Base-by-base conservation (phyloP, 2,797 vertebrate species). In the Artibeus jamaicensis region DNA sequence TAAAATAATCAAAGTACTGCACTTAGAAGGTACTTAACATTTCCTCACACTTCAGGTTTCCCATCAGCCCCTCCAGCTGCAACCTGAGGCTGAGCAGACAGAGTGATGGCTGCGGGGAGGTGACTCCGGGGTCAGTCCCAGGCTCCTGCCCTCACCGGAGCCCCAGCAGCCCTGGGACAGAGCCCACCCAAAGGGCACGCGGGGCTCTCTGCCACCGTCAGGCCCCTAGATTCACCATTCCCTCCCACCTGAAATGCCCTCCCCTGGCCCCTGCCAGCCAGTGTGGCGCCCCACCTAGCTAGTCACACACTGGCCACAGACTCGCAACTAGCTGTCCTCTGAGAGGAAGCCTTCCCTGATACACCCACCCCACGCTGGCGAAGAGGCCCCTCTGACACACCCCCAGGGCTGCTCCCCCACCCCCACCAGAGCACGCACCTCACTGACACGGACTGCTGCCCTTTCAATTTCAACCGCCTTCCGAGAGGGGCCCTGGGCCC, bases 1-100 rank as follows among this genome's bases (percentile, higher is more conserved):
- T 97, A 96, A 96, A 97, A 97, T 97, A 91, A 88, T 81, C 97
- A 91, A 96, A 96, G 96, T 59, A 68, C 81, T 96, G 95, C 59
- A 68, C 83, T 97, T 91, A 57, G 9, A 76, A 91, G 85, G 76
- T 88, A 50, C 92, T 89, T 62, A 91, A 88, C 96, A 87, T 86
- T 53, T 46, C 88, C 70, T 88, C 37, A 2, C 32, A 16, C 68
- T 94, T 87, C 77, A 50, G 46, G 59, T 24, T 32, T 71, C 77
- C 59, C 71, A 55, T 32, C 78, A 95, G 77, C 19, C 91, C 95
- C 86, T 67, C 82, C 81, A 92, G 93, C 76, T 16, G 50, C 46
- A 12, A 48, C 39, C 59, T 1, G 22, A 14, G 67, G 62, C 57
- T 14, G 39, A 15, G 8, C 50, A 32, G 21, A 44, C 37, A 37